Base-by-base conservation (phyloP, 2,797 vertebrate species). In the Sebastes goodei region DNA sequence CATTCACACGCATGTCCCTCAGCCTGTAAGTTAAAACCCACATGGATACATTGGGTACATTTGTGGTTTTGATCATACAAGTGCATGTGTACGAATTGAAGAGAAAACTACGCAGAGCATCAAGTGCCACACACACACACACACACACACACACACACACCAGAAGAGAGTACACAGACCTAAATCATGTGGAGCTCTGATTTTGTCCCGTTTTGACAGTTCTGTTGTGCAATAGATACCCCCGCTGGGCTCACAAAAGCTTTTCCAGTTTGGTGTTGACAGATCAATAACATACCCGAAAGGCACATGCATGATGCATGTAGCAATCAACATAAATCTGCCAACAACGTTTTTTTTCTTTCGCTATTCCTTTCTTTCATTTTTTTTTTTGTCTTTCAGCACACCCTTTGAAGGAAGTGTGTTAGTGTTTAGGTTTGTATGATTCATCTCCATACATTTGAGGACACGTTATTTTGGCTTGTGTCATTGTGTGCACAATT, bases 21-120 rank as follows among this genome's bases (percentile, higher is more conserved):
- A 2, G 30, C 32, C 42, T 71, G 30, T 23, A 46, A 46, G 12
- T 33, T 75, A 15, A 15, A 23, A 53, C 29, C 46, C 25, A 23
- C 27, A 56, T 14, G n/a, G 30, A n/a, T 76, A 33, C 9, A 32
- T 32, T 1, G 4, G 4, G 14, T 71, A 68, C 3, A 32, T 67
- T 38, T 75, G 49, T 80, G 60, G 67, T 73, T 72, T 38, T 66
- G 46, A 65, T 71, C 7, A 32, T 55, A 38, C 4, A 15, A 69
- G 27, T 71, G 42, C 25, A 32, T 27, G 20, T 49, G 3, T 20
- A 42, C 20, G 60, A 63, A 68, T 56, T 15, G 21, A 8, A 74
- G 59, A 70, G n/a, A 75, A 74, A 60, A 62, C 2, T 10, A 62
- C 5, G 23, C 8, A 61, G 35, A 74, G 55, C 29, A 63, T 57